Evolutionary conservation across 1,140 invertebrate species (phyloP).

Genomic region (Pseudomyrmex cubaensis): DNA sequence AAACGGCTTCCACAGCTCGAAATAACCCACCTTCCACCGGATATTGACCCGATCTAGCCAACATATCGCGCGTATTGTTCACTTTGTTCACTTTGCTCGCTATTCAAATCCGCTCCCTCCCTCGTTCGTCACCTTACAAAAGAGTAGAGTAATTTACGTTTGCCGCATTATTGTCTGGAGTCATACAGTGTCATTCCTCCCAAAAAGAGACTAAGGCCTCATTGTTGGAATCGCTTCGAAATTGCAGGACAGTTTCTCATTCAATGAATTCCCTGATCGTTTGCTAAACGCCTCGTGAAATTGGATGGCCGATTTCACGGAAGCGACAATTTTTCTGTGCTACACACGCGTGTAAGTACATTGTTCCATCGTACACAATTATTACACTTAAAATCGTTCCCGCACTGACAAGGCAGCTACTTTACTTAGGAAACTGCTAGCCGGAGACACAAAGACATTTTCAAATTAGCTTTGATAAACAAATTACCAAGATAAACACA

Average conservation of each 20-base stretch:
- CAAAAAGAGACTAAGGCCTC: conserved; percentile 10
- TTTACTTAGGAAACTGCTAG: conserved; percentile 6
- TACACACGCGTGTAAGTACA: not conserved
- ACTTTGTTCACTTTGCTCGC: conserved; percentile 72
- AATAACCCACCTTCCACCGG: conserved; percentile 66
- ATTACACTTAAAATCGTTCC: conserved; percentile 45
- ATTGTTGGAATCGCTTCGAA: conserved; percentile 67
- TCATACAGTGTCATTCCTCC: conserved; percentile 59
- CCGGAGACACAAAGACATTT: conserved; percentile 1
- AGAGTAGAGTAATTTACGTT: conserved; percentile 73
- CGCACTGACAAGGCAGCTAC: conserved; percentile 22
- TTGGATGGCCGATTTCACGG: conserved; percentile 14
- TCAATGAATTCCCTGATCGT: conserved; percentile 60
- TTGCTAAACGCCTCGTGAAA: conserved; percentile 29
- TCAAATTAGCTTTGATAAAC: conserved; percentile 14
- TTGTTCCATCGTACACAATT: conserved; percentile 4
- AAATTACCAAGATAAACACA: not conserved
- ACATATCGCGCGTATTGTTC: conserved; percentile 76
- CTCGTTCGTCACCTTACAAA: conserved; percentile 42
- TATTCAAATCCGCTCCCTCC: conserved; percentile 67
- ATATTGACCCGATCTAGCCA: conserved; percentile 74
- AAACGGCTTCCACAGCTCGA: conserved; percentile 7
- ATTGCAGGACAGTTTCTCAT: conserved; percentile 51
- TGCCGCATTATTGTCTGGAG: conserved; percentile 65
- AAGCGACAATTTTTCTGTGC: conserved; percentile 31